A percentile compares a stretch with the other conserved stretches of the same genome.
Evolutionary conservation across 2,797 vertebrate genomes (phyloP).

Genomic region (Petrocephalus schoutedeni): DNA sequence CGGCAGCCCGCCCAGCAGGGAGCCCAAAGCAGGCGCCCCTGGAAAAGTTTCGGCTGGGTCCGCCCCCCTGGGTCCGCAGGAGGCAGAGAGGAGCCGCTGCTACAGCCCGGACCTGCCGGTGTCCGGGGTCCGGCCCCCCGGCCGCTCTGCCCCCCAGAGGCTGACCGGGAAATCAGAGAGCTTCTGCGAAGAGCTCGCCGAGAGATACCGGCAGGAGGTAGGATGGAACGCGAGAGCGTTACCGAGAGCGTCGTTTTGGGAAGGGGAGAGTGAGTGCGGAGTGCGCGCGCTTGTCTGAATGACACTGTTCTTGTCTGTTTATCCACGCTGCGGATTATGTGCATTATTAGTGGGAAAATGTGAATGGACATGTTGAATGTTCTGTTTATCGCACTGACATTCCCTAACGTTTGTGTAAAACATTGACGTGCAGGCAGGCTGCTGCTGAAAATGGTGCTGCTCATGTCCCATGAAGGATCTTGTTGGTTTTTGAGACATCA

Average conservation of each 20-base stretch:
- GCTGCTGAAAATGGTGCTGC: neutral
- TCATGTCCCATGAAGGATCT: neutral
- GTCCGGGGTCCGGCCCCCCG: slow-evolving; percentile 67
- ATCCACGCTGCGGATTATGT: neutral
- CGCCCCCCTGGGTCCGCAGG: slow-evolving; percentile 65
- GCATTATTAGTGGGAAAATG: neutral
- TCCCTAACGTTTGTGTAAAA: neutral
- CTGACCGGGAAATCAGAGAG: slow-evolving; percentile 65
- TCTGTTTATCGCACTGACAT: neutral
- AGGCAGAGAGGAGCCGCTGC: slow-evolving; percentile 74
- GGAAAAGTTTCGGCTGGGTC: slow-evolving; percentile 53
- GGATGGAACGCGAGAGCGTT: slow-evolving; percentile 11
- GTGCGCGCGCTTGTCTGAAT: neutral
- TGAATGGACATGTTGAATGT: neutral
- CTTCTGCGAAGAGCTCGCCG: slow-evolving; percentile 69
- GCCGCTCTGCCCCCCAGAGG: slow-evolving; percentile 58
- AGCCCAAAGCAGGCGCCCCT: slow-evolving; percentile 46
- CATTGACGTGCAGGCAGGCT: neutral
- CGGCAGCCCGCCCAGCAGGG: slow-evolving; percentile 52
- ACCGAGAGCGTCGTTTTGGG: neutral
- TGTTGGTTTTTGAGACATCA: neutral
- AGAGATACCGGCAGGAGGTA: slow-evolving; percentile 69
- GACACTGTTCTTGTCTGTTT: neutral
- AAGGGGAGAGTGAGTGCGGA: neutral
- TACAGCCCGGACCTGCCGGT: slow-evolving; percentile 64